Percentiles rank a stretch among this genome's conserved stretches.
These are phyloP conservation scores for Dolichopus griseipennis DNA, from an alignment of 2,888 invertebrate species.

Conservation along the genomic window DNA sequence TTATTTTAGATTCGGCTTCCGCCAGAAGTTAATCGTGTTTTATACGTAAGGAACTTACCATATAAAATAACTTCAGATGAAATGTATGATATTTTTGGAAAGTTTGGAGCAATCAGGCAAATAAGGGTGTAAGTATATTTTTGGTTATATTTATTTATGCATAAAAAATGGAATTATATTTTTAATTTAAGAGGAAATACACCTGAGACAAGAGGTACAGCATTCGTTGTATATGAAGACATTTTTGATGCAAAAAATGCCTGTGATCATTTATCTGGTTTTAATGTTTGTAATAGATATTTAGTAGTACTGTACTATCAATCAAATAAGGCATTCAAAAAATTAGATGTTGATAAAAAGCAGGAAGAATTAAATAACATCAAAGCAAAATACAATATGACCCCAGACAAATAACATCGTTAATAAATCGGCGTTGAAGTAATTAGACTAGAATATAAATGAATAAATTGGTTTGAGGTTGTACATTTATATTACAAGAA, in stretches of 20 bases:
- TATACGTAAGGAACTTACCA: conserved; percentile 94
- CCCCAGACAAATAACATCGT: not conserved
- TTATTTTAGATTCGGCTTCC: conserved; percentile 80
- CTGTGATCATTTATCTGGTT: conserved; percentile 97
- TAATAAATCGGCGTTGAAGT: not conserved
- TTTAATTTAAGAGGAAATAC: conserved; percentile 78
- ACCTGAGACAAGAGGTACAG: conserved; percentile 95
- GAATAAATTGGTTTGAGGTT: too few species aligned
- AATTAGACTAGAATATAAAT: too few species aligned
- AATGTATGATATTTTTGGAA: conserved; percentile 99
- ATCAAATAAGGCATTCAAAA: conserved; percentile 91
- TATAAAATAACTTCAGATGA: conserved; percentile 99
- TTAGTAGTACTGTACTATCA: conserved; percentile 98
- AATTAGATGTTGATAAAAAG: conserved; percentile 90
- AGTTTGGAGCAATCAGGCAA: conserved; percentile 98
- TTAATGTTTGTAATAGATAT: conserved; percentile 98
- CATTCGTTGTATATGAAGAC: conserved; percentile 99
- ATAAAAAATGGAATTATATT: conserved; percentile 17
- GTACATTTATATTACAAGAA: too few species aligned
- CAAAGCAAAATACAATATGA: conserved; percentile 80
- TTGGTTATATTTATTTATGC: not conserved
- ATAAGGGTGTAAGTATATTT: conserved; percentile 79
- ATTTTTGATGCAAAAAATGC: conserved; percentile 99
- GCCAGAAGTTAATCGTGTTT: conserved; percentile 94
- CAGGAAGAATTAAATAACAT: conserved; percentile 91